Evolutionary conservation across 2,797 vertebrate species (phyloP).

Genomic region (Myiothlypis coronata): DNA sequence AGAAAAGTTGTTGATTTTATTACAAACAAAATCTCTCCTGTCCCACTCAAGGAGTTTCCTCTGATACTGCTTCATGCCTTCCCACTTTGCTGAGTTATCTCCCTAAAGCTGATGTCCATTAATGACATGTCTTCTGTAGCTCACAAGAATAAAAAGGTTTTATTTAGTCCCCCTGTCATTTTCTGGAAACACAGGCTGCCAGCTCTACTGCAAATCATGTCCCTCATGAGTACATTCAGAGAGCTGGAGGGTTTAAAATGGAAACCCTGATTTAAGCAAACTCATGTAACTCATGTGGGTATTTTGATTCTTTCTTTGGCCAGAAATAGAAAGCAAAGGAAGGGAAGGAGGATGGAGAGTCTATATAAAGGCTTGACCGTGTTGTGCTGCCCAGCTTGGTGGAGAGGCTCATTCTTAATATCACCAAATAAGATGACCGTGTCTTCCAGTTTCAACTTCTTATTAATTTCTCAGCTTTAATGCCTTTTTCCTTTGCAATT

Average conservation of each 20-base stretch:
- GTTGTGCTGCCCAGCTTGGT: background rate
- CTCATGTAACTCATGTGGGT: background rate
- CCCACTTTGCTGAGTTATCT: background rate
- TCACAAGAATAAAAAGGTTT: background rate
- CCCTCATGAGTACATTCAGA: background rate
- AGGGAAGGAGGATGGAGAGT: background rate
- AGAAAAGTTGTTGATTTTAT: background rate
- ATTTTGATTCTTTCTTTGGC: background rate
- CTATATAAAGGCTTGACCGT: accelerated
- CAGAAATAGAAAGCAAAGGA: background rate
- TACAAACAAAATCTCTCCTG: background rate
- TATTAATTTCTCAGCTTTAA: background rate
- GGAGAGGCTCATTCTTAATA: background rate
- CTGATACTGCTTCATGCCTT: background rate
- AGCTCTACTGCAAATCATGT: background rate
- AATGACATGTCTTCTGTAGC: background rate
- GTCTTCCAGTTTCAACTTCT: background rate
- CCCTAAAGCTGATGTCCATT: background rate
- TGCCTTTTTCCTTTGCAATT: background rate
- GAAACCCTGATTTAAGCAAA: background rate
- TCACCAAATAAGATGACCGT: background rate
- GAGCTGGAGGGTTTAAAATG: background rate
- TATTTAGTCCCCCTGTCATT: background rate
- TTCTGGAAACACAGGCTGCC: background rate
- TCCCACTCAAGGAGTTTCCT: background rate